These are phyloP conservation scores for Varanus salvator DNA, from an alignment of 2,113 vertebrate species.

Conservation along the genomic window DNA sequence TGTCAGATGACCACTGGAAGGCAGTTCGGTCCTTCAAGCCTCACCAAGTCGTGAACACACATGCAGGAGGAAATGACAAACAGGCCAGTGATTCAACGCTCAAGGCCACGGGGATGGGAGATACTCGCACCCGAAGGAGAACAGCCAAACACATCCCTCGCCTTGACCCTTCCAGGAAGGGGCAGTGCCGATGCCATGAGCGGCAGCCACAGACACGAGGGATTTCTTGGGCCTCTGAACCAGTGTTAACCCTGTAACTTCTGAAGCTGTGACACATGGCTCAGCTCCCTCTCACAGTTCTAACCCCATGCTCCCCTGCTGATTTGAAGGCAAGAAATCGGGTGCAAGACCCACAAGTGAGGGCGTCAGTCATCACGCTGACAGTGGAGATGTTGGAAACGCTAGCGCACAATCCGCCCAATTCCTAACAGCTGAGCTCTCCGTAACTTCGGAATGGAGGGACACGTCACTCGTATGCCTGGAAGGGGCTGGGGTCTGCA, in stretches of 20 bases:
- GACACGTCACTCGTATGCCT: background rate
- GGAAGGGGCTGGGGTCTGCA: background rate
- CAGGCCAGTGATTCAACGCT: background rate
- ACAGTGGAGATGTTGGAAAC: background rate
- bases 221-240: background rate
- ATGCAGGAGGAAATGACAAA: background rate
- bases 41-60: accelerated
- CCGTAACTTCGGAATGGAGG: background rate
- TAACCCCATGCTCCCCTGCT: background rate
- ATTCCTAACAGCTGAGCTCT: background rate
- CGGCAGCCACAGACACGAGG: background rate
- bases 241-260: background rate
- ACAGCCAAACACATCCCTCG: background rate
- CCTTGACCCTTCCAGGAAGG: background rate
- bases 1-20: constrained; percentile 13
- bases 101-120: accelerated
- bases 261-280: background rate
- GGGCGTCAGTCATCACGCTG: background rate
- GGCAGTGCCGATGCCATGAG: too few species aligned
- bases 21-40: background rate
- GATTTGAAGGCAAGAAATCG: background rate
- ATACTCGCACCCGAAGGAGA: too few species aligned
- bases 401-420: background rate
- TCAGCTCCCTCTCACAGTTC: background rate
- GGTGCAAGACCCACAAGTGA: too few species aligned